A percentile compares a stretch with the other conserved stretches of the same genome.
Conservation (phyloP, 2,797 vertebrate species). For the Pyrocephalus nanus region DNA sequence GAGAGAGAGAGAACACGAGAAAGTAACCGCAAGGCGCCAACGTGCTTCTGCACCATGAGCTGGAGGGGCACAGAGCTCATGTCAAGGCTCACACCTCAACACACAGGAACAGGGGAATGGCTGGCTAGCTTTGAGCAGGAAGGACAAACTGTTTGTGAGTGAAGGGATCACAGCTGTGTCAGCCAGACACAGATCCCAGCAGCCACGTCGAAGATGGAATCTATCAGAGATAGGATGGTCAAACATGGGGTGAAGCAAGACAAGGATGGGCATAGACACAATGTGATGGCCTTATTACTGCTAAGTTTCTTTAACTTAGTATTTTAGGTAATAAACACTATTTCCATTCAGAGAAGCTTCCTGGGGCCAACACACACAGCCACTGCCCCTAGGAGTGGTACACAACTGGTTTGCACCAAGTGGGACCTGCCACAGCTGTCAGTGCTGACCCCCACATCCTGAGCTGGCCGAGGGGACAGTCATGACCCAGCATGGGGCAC, state of each 20-base stretch:
- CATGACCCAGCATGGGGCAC: accelerated
- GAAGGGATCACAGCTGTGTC: not conserved
- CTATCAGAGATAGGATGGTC: not conserved
- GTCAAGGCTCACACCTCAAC: not conserved
- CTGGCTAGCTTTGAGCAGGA: not conserved
- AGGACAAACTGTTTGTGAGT: not conserved
- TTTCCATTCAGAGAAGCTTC: not conserved
- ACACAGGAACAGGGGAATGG: not conserved
- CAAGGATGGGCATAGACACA: not conserved
- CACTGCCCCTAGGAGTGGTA: not conserved
- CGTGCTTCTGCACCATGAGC: accelerated
- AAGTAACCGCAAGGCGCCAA: accelerated
- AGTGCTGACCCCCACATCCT: not conserved
- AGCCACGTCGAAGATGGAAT: not conserved
- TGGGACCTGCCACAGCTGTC: not conserved
- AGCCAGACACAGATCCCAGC: accelerated
- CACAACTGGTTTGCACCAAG: not conserved
- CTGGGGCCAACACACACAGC: not conserved
- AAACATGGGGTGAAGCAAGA: not conserved
- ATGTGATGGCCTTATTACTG: not conserved
- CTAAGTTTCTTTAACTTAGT: not conserved
- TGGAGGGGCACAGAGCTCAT: not conserved
- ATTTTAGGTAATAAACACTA: not conserved
- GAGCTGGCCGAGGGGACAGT: not conserved
- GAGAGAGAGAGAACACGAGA: no score